Evolutionary conservation across 2,888 invertebrate genomes (phyloP).

Genomic region (Stenotaenia linearis): DNA sequence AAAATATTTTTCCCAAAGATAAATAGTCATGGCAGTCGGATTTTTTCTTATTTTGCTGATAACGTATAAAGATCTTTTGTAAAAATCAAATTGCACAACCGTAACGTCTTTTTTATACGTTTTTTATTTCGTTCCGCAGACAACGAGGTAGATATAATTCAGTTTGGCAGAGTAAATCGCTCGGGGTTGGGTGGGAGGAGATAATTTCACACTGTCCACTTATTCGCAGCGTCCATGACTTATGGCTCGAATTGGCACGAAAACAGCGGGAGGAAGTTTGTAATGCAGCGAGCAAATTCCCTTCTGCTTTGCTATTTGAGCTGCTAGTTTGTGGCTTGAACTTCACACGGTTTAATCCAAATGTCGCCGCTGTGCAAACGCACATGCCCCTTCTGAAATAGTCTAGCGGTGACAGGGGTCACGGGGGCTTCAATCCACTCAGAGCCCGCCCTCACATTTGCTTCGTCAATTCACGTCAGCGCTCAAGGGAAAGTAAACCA

Average conservation of each 20-base stretch:
- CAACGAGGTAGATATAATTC: background rate
- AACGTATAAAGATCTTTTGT: background rate
- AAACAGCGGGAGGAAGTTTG: background rate
- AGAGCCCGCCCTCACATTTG: background rate
- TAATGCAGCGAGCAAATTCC: background rate
- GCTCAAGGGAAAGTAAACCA: background rate
- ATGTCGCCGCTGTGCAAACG: background rate
- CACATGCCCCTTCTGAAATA: background rate
- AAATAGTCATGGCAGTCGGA: background rate
- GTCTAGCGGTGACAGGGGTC: constrained; percentile 8
- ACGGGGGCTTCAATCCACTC: background rate
- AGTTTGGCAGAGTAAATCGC: background rate
- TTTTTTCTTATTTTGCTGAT: background rate
- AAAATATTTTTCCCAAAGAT: background rate
- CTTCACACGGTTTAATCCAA: constrained; percentile 2
- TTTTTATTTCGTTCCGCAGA: background rate
- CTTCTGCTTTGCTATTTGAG: background rate
- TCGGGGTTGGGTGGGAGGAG: background rate
- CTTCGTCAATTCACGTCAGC: constrained; percentile 2
- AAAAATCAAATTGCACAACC: background rate
- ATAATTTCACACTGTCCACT: constrained; percentile 8
- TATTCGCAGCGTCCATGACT: background rate
- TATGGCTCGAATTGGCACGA: background rate
- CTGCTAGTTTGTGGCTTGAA: constrained; percentile 10
- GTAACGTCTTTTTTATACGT: background rate